Conservation (phyloP, 2,113 vertebrate genomes). For the Cervus canadensis region DNA sequence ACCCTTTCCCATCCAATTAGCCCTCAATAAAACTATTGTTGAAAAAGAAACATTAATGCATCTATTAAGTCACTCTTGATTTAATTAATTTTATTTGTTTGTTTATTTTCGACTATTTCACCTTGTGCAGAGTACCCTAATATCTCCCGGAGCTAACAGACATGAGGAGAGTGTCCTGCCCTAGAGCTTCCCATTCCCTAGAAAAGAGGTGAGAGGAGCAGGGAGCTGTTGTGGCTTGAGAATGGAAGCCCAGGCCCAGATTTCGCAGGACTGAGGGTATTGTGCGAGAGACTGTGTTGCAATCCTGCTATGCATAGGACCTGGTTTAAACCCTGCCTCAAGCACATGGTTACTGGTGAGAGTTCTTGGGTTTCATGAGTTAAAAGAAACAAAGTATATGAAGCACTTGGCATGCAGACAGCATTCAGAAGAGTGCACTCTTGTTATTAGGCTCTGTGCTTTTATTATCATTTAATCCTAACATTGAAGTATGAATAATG, state of each 20-base stretch:
- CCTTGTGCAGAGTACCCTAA: neutral
- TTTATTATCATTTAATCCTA: neutral
- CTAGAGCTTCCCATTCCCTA: neutral
- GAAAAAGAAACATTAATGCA: neutral
- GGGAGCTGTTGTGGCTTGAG: no score
- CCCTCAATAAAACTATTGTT: neutral
- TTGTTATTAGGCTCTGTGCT: neutral
- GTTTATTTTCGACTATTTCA: neutral
- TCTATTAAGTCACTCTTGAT: neutral
- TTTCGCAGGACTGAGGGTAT: neutral
- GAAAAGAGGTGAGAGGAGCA: rapidly evolving
- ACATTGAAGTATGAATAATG: neutral
- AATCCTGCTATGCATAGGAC: neutral
- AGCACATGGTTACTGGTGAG: neutral
- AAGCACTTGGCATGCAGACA: neutral
- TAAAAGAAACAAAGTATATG: neutral
- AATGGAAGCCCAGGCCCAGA: no score
- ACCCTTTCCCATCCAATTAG: neutral
- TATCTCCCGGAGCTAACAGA: neutral
- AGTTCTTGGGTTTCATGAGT: neutral
- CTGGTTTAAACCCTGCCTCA: neutral
- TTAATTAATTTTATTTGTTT: neutral
- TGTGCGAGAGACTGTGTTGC: neutral
- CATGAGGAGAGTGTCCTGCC: neutral
- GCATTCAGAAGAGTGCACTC: neutral